Evolutionary conservation across 2,113 vertebrate species (phyloP).

Genomic region (Epinephelus cyanopodus): DNA sequence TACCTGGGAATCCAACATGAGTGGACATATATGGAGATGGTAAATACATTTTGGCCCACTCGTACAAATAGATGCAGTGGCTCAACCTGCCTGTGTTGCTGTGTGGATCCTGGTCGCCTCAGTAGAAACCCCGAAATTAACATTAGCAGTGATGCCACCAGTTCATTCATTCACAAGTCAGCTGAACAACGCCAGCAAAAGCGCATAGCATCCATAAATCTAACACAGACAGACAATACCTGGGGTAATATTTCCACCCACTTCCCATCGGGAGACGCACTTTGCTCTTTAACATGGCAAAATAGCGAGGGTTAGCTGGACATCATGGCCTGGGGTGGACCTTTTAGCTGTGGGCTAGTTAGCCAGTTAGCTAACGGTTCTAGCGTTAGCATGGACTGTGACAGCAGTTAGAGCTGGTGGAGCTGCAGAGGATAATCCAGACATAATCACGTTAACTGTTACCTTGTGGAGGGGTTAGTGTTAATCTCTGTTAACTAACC

Average conservation of each 20-base stretch:
- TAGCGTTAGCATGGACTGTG: constrained; percentile 3
- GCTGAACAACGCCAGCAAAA: not conserved
- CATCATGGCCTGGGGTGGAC: not conserved
- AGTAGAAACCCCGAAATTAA: not conserved
- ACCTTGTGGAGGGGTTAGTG: not conserved
- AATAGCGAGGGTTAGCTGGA: not conserved
- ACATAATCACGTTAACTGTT: constrained; percentile 51
- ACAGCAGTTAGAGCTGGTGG: not conserved
- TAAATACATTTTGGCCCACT: too few species aligned
- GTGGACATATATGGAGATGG: not conserved
- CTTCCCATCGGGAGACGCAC: not conserved
- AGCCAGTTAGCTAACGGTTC: constrained; percentile 39
- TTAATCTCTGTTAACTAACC: constrained; percentile 84
- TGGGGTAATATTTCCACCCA: accelerated
- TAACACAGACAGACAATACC: not conserved
- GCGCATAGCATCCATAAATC: not conserved
- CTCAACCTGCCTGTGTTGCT: not conserved
- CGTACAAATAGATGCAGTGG: not conserved
- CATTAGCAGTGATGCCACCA: not conserved
- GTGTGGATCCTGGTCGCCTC: not conserved
- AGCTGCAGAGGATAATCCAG: constrained; percentile 29
- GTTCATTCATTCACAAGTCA: constrained; percentile 19
- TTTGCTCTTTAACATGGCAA: not conserved
- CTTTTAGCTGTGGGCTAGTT: constrained; percentile 9
- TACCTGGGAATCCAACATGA: too few species aligned